These are phyloP conservation scores for Cantharis lateralis DNA, from an alignment of 2,888 invertebrate species.

Conservation along the genomic window DNA sequence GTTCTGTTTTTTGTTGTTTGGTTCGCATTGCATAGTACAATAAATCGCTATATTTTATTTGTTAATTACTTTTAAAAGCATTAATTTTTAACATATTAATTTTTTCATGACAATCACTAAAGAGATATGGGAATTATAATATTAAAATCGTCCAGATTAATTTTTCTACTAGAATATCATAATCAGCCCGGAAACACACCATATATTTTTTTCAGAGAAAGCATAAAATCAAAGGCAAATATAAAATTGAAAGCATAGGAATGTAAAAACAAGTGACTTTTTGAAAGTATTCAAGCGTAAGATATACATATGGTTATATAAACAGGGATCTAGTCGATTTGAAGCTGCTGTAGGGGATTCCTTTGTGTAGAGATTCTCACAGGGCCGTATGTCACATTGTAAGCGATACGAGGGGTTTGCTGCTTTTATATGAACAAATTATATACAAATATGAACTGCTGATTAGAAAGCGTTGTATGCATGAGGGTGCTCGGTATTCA, in stretches of 20 bases:
- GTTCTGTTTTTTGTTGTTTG: too few species aligned
- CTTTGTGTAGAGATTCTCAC: constrained; percentile 39
- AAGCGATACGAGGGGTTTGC: constrained; percentile 52
- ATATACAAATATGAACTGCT: constrained; percentile 59
- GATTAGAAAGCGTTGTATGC: constrained; percentile 49
- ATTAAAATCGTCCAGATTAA: background rate
- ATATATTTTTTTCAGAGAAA: background rate
- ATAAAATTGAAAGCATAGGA: constrained; percentile 43
- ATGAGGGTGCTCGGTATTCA: constrained; percentile 27
- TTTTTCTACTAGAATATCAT: background rate
- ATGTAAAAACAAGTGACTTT: constrained; percentile 48
- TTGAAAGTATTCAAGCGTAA: constrained; percentile 56
- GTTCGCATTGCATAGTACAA: too few species aligned
- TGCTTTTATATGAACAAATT: constrained; percentile 57
- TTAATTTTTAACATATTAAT: too few species aligned
- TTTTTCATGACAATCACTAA: too few species aligned
- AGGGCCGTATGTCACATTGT: constrained; percentile 52
- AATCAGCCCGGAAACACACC: background rate
- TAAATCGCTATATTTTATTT: too few species aligned
- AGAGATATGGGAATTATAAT: background rate
- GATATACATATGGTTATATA: constrained; percentile 52
- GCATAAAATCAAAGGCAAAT: constrained; percentile 1
- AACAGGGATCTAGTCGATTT: constrained; percentile 41
- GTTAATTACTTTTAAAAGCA: too few species aligned
- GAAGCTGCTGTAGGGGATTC: constrained; percentile 38